Conservation (phyloP, 2,888 invertebrate genomes). For the Lordiphosa fenestrarum region DNA sequence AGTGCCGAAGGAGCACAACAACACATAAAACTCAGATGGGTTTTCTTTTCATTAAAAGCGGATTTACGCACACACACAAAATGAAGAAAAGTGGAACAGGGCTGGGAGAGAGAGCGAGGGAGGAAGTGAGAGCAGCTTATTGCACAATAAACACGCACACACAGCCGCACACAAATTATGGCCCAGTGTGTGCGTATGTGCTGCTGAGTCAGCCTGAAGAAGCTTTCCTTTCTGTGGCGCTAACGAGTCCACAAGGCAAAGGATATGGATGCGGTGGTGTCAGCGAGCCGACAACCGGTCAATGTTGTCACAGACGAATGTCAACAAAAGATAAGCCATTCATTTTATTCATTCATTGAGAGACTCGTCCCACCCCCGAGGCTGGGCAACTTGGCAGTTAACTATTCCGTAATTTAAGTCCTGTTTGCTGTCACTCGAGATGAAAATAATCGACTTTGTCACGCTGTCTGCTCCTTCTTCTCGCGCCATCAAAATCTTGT, state of each 20-base stretch:
- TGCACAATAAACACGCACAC: slow-evolving; percentile 65
- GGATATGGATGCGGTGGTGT: slow-evolving; percentile 10
- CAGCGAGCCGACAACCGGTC: slow-evolving; percentile 58
- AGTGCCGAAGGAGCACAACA: slow-evolving; percentile 23
- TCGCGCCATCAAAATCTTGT: slow-evolving; percentile 26
- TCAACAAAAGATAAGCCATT: slow-evolving; percentile 76
- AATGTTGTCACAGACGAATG: slow-evolving; percentile 76
- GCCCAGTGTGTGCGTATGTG: slow-evolving; percentile 5
- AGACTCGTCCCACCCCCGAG: not conserved
- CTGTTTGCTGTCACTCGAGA: slow-evolving; percentile 73
- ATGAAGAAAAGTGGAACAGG: slow-evolving; percentile 20
- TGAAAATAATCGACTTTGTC: slow-evolving; percentile 71
- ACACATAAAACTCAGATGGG: slow-evolving; percentile 64
- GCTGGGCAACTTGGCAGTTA: slow-evolving; percentile 40
- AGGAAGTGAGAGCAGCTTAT: slow-evolving; percentile 57
- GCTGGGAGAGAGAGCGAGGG: not conserved
- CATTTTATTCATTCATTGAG: slow-evolving; percentile 71
- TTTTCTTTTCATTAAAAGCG: slow-evolving; percentile 76
- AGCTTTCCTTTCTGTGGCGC: slow-evolving; percentile 52
- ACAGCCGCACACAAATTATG: slow-evolving; percentile 39
- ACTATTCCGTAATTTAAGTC: slow-evolving; percentile 72
- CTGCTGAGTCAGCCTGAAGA: slow-evolving; percentile 61
- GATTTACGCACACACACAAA: slow-evolving; percentile 61
- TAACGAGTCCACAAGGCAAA: slow-evolving; percentile 51
- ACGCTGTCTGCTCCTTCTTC: slow-evolving; percentile 40